Evolutionary conservation across 2,888 invertebrate genomes (phyloP), one percentile per base, ranked within the genome.

Genomic region (Gnatocerus cornutus): DNA sequence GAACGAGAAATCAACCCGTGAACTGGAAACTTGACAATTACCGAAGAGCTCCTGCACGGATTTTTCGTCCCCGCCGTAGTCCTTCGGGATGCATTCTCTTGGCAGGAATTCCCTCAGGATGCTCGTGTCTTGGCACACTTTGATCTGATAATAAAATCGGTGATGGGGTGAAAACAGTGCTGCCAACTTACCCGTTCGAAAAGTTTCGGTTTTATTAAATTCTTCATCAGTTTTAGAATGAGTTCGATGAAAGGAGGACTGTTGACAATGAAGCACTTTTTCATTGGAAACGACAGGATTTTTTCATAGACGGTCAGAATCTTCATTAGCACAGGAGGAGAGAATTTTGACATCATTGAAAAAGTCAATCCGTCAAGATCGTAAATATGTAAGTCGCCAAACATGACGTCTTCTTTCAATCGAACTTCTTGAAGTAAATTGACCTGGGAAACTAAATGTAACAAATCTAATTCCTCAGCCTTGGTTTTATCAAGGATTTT

Each of bases 321-420:
- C 7, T 33, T 33, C 3, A n/a, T n/a, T n/a, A n/a, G n/a, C n/a
- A n/a, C n/a, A n/a, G n/a, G n/a, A n/a, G n/a, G n/a, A n/a, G n/a
- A n/a, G n/a, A n/a, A n/a, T n/a, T n/a, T n/a, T n/a, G n/a, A n/a
- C n/a, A n/a, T n/a, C n/a, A n/a, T n/a, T n/a, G n/a, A n/a, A n/a
- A n/a, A n/a, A n/a, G n/a, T 33, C 9, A 6, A 1, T 33, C 33
- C 33, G 1, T 13, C 46, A 13, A 45, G 12, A 37, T 65, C 30
- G 9, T 43, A 6, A 13, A 41, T 43, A n/a, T n/a, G n/a, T n/a
- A n/a, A n/a, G 16, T 53, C 63, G 1, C 12, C 58, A n/a, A 13
- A 8, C 37, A 53, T 33, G 30, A 13, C 48, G 37, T 62, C 62
- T 13, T 62, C 62, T 10, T 50, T 13, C 9, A 62, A n/a, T 16